Conservation (phyloP, 2,888 invertebrate genomes). For the Pimpla rufipes region DNA sequence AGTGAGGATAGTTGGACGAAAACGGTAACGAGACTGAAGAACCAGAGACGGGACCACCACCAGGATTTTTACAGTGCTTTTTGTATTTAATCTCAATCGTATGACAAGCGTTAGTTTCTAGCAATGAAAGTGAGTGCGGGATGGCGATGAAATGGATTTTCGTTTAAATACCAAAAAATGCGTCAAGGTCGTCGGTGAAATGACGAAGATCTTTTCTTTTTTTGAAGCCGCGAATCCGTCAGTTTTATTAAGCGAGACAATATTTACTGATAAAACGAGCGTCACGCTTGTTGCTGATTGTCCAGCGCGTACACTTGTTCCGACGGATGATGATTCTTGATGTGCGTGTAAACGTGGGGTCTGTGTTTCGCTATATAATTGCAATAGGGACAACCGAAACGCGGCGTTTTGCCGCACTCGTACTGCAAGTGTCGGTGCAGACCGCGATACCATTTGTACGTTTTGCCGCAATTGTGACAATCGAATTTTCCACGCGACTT, state of each 20-base stretch:
- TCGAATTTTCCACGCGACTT: slow-evolving; percentile 32
- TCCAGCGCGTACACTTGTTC: slow-evolving; percentile 76
- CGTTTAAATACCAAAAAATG: neutral
- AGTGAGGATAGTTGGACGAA: neutral
- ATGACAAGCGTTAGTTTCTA: slow-evolving; percentile 36
- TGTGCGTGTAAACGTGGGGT: slow-evolving; percentile 78
- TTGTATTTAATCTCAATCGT: slow-evolving; percentile 4
- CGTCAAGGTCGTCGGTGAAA: neutral
- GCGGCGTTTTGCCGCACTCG: slow-evolving; percentile 82
- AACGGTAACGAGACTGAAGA: neutral
- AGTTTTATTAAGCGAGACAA: slow-evolving; percentile 39
- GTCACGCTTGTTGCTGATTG: slow-evolving; percentile 35
- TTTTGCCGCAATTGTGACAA: slow-evolving; percentile 77
- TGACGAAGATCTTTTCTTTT: neutral
- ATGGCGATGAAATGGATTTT: neutral
- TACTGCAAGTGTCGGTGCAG: slow-evolving; percentile 80
- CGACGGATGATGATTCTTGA: slow-evolving; percentile 75
- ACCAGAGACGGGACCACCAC: slow-evolving; percentile 25
- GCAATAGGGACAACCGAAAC: slow-evolving; percentile 81
- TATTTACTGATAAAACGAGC: slow-evolving; percentile 21
- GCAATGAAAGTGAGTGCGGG: neutral
- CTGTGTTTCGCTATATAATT: slow-evolving; percentile 77
- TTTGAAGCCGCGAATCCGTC: neutral
- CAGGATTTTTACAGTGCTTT: neutral
- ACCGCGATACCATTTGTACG: slow-evolving; percentile 77